Percentiles rank a stretch among this genome's conserved stretches.
Conservation (phyloP, 2,888 invertebrate species). For the Adineta ricciae region DNA sequence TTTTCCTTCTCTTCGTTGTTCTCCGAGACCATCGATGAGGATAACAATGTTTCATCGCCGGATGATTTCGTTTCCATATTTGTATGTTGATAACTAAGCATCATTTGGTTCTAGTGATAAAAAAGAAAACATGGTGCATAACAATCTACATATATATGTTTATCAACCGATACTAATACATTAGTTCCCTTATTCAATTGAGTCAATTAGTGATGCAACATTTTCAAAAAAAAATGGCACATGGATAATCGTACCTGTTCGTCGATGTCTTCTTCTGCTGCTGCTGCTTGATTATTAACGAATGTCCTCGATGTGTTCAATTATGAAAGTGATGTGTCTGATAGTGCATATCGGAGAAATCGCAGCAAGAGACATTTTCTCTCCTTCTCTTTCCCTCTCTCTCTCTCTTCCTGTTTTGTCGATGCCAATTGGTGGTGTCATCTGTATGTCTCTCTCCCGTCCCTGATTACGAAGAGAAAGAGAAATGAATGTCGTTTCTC, state of each 20-base stretch:
- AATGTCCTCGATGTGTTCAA: neutral
- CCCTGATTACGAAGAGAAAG: neutral
- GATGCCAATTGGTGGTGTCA: slow-evolving; percentile 15
- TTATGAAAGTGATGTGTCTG: slow-evolving; percentile 15
- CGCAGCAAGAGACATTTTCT: neutral
- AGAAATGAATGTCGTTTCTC: neutral
- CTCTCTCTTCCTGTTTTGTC: neutral
- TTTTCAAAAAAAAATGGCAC: neutral
- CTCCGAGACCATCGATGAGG: neutral
- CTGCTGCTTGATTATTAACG: neutral
- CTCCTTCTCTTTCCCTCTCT: neutral
- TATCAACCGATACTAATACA: neutral
- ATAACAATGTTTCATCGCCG: neutral
- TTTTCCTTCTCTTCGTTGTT: slow-evolving; percentile 30
- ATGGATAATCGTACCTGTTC: neutral
- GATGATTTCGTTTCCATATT: neutral
- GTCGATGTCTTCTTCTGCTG: too few relatives aligned
- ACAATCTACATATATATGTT: neutral
- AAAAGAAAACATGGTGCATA: neutral
- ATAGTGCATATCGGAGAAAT: slow-evolving; percentile 18
- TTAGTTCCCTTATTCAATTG: neutral
- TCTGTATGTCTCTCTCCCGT: neutral
- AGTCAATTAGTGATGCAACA: neutral
- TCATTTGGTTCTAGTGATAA: neutral
- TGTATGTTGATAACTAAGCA: neutral